These are phyloP conservation scores for Drosophila parthenogenetica DNA, from an alignment of 2,888 invertebrate species.

Conservation along the genomic window DNA sequence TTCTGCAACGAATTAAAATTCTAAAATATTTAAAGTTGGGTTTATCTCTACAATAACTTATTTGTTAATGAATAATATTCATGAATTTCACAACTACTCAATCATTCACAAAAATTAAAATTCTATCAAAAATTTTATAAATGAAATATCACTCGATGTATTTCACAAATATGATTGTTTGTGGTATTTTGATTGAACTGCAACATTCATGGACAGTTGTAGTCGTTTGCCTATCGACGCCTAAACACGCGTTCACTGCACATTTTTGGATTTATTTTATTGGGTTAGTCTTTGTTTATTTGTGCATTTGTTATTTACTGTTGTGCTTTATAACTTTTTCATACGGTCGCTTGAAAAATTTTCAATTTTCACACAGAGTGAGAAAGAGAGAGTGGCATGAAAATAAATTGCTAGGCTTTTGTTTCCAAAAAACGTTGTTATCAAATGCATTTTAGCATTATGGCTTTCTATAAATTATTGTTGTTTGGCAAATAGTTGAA, in stretches of 20 bases:
- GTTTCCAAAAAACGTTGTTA: constrained; percentile 52
- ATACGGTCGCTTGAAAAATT: constrained; percentile 47
- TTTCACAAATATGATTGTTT: constrained; percentile 8
- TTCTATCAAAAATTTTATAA: neutral
- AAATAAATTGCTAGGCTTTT: constrained; percentile 63
- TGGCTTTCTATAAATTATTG: constrained; percentile 70
- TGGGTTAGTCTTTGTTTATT: constrained; percentile 46
- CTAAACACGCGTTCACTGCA: constrained; percentile 61
- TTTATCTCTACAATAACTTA: neutral
- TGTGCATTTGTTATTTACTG: constrained; percentile 68
- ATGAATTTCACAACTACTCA: neutral
- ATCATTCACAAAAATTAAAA: neutral
- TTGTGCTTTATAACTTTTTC: constrained; percentile 67
- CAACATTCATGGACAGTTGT: constrained; percentile 11
- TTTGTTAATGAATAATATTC: neutral
- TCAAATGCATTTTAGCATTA: constrained; percentile 78
- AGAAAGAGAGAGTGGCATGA: constrained; percentile 9
- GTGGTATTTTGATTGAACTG: constrained; percentile 6
- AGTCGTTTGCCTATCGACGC: constrained; percentile 50
- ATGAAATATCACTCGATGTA: constrained; percentile 4
- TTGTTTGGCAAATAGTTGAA: constrained; percentile 64
- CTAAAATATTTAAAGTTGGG: neutral
- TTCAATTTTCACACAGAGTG: constrained; percentile 68
- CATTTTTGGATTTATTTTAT: constrained; percentile 48
- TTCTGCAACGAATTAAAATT: neutral